These are phyloP conservation scores for Cyclura pinguis DNA, from an alignment of 2,797 vertebrate genomes.

Conservation along the genomic window DNA sequence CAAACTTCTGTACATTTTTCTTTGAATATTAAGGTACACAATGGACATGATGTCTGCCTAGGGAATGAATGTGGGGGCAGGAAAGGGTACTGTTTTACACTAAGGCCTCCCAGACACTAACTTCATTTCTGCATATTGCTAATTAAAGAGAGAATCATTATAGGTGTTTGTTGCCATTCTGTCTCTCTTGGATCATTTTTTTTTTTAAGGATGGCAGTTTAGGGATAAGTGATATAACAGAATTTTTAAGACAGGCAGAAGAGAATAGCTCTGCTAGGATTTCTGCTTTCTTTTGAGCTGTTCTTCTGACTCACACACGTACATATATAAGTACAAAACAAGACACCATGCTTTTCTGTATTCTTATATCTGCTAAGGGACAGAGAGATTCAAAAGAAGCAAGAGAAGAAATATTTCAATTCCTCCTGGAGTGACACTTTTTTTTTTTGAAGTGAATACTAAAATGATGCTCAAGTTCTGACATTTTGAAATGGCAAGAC, in stretches of 20 bases:
- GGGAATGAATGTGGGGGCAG: constrained; percentile 20
- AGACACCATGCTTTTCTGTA: neutral
- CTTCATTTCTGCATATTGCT: neutral
- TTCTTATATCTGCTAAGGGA: constrained; percentile 9
- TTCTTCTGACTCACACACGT: no score
- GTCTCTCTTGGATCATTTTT: constrained; percentile 9
- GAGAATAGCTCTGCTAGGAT: neutral
- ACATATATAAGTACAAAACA: neutral
- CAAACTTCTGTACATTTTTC: constrained; percentile 14
- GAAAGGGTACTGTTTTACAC: neutral
- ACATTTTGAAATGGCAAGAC: constrained; percentile 7
- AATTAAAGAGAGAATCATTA: neutral
- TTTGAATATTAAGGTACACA: constrained; percentile 16
- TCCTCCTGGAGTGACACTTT: neutral
- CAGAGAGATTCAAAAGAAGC: neutral
- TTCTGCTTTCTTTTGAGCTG: constrained; percentile 34
- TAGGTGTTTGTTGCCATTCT: neutral
- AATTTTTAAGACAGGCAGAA: constrained; percentile 25
- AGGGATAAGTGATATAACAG: constrained; percentile 14
- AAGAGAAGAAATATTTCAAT: neutral
- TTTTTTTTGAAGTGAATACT: neutral
- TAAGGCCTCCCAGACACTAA: neutral
- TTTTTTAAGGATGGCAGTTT: neutral
- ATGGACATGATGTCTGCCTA: constrained; percentile 21
- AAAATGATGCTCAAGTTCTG: neutral